Conservation (phyloP, 2,888 invertebrate genomes). For the Lithophane semibrunnea region DNA sequence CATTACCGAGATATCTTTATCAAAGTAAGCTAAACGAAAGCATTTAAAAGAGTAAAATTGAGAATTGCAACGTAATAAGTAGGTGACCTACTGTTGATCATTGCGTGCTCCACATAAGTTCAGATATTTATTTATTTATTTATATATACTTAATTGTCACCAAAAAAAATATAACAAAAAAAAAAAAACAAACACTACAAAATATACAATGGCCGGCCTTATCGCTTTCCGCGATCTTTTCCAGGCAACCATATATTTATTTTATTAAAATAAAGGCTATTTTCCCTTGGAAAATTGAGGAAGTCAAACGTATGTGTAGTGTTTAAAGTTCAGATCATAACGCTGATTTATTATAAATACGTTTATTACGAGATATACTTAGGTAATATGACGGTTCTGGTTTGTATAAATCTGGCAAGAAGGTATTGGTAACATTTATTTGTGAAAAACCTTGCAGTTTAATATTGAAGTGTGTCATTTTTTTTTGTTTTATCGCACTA, state of each 20-base stretch:
- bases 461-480: neutral
- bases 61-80: neutral
- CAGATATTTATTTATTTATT: conserved; percentile 6
- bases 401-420: neutral
- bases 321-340: neutral
- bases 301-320: conserved; percentile 2
- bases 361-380: neutral
- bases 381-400: neutral
- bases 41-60: neutral
- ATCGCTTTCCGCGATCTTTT: too few species aligned
- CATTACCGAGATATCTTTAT: neutral
- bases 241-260: neutral
- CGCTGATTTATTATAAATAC: neutral
- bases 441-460: neutral
- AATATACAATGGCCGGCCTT: too few species aligned
- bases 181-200: too few species aligned
- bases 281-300: conserved; percentile 39
- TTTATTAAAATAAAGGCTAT: conserved; percentile 24
- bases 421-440: neutral
- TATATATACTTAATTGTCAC: too few species aligned
- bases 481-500: neutral
- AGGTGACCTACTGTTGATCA: conserved; percentile 27
- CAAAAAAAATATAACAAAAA: too few species aligned
- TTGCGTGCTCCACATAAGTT: neutral
- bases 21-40: neutral